Conservation (phyloP, 37 sponge, comb jelly and placozoan species). For the Dysidea cf. avara region DNA sequence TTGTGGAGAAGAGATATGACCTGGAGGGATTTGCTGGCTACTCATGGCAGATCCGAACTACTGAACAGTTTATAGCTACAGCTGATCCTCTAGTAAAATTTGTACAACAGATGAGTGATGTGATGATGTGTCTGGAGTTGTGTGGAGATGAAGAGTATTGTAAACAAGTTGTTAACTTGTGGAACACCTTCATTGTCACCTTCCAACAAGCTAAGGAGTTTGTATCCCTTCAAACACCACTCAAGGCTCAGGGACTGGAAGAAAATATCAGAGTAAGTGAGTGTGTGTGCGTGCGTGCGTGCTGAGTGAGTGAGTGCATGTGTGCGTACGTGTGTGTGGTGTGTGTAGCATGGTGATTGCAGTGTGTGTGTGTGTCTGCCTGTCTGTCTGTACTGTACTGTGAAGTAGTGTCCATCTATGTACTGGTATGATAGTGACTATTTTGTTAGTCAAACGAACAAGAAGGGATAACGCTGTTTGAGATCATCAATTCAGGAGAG, state of each 20-base stretch:
- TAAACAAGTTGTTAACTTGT: conserved; percentile 2
- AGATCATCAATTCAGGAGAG: too few species aligned
- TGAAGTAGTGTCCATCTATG: too few species aligned
- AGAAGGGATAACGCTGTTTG: too few species aligned
- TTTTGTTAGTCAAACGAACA: too few species aligned
- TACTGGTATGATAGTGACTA: too few species aligned
- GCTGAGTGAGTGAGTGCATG: not conserved
- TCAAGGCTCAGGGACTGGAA: conserved; percentile 70
- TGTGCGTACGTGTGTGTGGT: not conserved
- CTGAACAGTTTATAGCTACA: not conserved
- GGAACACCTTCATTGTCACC: conserved; percentile 36
- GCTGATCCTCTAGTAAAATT: conserved; percentile 1
- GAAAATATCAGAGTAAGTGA: conserved; percentile 51
- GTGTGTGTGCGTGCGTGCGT: conserved; percentile 13
- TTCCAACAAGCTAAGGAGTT: conserved; percentile 47
- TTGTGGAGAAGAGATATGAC: conserved; percentile 46
- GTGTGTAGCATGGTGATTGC: too few species aligned
- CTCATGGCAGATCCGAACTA: conserved; percentile 9
- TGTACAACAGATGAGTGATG: not conserved
- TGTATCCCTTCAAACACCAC: conserved; percentile 66
- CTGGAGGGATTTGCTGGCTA: conserved; percentile 73
- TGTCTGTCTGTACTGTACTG: too few species aligned
- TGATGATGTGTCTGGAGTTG: not conserved
- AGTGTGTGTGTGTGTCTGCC: too few species aligned
- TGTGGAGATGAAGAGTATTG: conserved; percentile 8